Evolutionary conservation across 2,888 invertebrate species (phyloP).

Genomic region (Lissocephala sabroskyi): DNA sequence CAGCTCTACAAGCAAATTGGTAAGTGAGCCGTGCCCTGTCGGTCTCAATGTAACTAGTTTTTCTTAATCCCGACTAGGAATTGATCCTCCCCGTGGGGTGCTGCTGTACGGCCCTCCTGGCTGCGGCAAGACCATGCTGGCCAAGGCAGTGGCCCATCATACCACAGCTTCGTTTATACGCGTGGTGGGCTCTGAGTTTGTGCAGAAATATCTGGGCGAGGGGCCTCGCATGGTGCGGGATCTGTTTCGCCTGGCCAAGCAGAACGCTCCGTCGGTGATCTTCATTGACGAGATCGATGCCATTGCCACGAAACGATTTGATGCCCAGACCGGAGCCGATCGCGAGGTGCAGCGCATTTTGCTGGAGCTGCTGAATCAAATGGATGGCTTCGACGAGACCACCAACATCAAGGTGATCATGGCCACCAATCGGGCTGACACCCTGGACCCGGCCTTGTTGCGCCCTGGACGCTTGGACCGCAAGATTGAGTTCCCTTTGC

Average conservation of each 20-base stretch:
- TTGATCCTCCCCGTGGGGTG: constrained; percentile 98
- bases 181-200: constrained; percentile 99
- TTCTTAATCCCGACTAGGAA: constrained; percentile 72
- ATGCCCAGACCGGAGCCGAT: constrained; percentile 98
- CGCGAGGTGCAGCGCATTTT: constrained; percentile 98
- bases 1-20: constrained; percentile 96
- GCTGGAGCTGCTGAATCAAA: constrained; percentile 96
- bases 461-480: constrained; percentile 91
- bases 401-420: constrained; percentile 99
- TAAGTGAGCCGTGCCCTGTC: constrained; percentile 74
- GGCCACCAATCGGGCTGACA: constrained; percentile 98
- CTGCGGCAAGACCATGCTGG: constrained; percentile 99
- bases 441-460: constrained; percentile 89
- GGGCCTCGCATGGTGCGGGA: constrained; percentile 99
- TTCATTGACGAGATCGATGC: constrained; percentile 99
- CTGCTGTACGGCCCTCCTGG: constrained; percentile 99
- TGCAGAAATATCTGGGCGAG: constrained; percentile 99
- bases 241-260: constrained; percentile 98
- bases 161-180: constrained; percentile 99
- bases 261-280: constrained; percentile 99
- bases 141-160: constrained; percentile 98
- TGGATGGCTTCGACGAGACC: constrained; percentile 99
- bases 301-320: constrained; percentile 98
- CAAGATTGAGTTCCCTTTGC: constrained; percentile 98
- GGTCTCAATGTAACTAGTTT: no score